Base-by-base conservation (phyloP, 2,113 vertebrate genomes). In the Eublepharis macularius region DNA sequence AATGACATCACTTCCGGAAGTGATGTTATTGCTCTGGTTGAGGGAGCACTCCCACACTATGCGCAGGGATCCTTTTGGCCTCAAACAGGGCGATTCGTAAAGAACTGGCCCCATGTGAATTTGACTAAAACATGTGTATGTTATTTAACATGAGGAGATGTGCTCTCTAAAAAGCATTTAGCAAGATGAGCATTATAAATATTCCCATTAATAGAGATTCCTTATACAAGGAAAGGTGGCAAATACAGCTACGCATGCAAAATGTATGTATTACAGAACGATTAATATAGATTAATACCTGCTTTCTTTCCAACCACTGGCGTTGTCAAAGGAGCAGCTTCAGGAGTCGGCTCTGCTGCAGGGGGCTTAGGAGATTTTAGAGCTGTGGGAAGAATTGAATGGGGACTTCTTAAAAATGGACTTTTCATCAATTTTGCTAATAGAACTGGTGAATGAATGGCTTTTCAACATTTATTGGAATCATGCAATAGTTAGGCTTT, bases 291-390 rank as follows among this genome's bases (percentile, higher is more conserved):
- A 89, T 87, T 92, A 93, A 89, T 98, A 99, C 98, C 98, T 98
- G 98, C 96, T 93, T 97, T 97, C 97, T 97, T 98, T 87, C 97
- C 97, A 88, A 98, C 97, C 88, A 97, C 98, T 72, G 98, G 98
- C 73, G 95, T 85, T 72, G 96, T 96, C 77, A 99, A 96, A 17
- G 98, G 98, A 81, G 96, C 91, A 72, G 95, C 87, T 36, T 95
- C 91, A 79, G 95, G 87, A 1, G 95, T 89, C 93, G 96, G 97
- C 95, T 96, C 84, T 45, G 94, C 91, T 92, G 91, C 95, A 70
- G 93, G 69, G 65, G 95, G 92, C 90, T 94, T 96, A 75, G 96
- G 94, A 69, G 91, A 93, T 89, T 96, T 95, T 54, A 97, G 75
- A 88, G 95, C 97, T 97, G 89, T 66, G 87, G 77, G 89, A 34